These are phyloP conservation scores for Pachyseris speciosa DNA, from an alignment of 64 coral and sea anemone genomes.

Conservation along the genomic window DNA sequence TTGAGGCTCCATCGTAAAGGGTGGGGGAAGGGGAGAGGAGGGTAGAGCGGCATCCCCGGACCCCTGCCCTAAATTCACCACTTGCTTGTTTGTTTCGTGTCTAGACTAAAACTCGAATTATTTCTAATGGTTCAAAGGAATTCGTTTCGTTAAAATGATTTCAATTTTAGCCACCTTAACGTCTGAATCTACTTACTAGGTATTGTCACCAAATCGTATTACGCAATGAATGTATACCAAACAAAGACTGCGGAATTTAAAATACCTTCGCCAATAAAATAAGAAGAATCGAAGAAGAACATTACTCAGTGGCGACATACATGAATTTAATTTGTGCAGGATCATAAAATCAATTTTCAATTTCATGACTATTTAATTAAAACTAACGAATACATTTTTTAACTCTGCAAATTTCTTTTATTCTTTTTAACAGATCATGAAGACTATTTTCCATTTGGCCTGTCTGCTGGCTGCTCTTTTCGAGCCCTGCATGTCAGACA, in stretches of 20 bases:
- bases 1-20: neutral
- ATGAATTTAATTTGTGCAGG: neutral
- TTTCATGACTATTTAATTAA: neutral
- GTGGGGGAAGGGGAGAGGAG: neutral
- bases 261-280: neutral
- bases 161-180: too few relatives aligned
- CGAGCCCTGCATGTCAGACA: slow-evolving; percentile 10
- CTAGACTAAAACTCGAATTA: neutral
- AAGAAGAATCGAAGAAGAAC: neutral
- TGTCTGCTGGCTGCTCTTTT: neutral
- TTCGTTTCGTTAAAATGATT: too few relatives aligned
- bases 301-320: neutral
- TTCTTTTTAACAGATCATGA: slow-evolving; percentile 33
- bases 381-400: neutral
- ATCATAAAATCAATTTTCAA: neutral
- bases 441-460: neutral
- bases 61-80: neutral
- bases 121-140: neutral
- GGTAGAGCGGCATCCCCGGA: neutral
- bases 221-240: neutral
- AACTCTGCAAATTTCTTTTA: slow-evolving; percentile 2
- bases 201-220: too few relatives aligned
- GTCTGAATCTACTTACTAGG: too few relatives aligned
- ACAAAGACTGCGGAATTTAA: neutral
- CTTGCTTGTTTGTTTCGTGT: neutral